Evolutionary conservation across 2,888 invertebrate species (phyloP).

Genomic region (Meandrusa payeni): DNA sequence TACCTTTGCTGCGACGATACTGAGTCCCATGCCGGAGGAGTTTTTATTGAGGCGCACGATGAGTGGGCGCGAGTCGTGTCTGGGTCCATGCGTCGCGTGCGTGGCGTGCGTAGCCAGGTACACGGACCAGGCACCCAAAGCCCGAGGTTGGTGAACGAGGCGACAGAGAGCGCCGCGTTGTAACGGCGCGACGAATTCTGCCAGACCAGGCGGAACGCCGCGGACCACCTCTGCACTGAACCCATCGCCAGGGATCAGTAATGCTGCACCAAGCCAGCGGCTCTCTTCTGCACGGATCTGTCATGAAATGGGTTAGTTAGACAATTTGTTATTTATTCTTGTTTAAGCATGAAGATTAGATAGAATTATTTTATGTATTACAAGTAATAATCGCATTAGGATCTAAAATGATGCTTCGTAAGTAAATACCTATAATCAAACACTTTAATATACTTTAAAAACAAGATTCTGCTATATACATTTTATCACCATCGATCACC

Average conservation of each 20-base stretch:
- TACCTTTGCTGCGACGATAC: constrained; percentile 98
- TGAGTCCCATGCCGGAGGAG: constrained; percentile 98
- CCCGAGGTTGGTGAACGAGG: constrained; percentile 93
- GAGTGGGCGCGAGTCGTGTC: constrained; percentile 88
- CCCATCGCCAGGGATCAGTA: constrained; percentile 97
- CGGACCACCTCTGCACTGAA: constrained; percentile 98
- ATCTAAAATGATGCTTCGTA: too few relatives aligned
- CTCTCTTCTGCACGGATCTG: constrained; percentile 93
- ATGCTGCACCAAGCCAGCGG: constrained; percentile 92
- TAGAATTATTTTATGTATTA: too few relatives aligned
- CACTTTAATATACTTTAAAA: too few relatives aligned
- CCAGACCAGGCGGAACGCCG: constrained; percentile 95
- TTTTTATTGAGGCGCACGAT: constrained; percentile 95
- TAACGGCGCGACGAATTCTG: constrained; percentile 91
- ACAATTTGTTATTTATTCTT: too few relatives aligned
- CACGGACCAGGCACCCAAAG: constrained; percentile 97
- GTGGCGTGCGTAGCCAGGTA: constrained; percentile 87
- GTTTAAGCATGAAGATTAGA: too few relatives aligned
- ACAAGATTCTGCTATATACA: too few relatives aligned
- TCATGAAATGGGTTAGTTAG: too few relatives aligned
- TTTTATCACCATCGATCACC: too few relatives aligned
- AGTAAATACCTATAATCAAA: too few relatives aligned
- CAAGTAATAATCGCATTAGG: too few relatives aligned
- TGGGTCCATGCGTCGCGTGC: constrained; percentile 81
- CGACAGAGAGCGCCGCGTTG: constrained; percentile 93